Evolutionary conservation across 92 coral and sea anemone species (phyloP), one percentile per base, ranked within the genome.

Genomic region (Siderastrea siderea): DNA sequence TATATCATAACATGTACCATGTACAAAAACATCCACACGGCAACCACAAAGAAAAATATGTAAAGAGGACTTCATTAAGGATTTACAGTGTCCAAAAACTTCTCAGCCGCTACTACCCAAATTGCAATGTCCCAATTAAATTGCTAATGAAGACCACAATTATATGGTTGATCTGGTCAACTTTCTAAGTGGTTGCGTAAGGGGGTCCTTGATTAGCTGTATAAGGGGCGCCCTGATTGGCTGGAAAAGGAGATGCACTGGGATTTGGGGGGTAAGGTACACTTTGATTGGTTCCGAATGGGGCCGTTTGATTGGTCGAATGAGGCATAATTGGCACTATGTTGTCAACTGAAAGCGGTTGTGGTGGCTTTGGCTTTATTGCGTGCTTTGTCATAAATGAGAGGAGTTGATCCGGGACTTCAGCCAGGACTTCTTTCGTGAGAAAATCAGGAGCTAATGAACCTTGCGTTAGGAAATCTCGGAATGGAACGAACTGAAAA

Each of bases 401-500:
- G 47, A 93, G 84, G 5, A 95, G 85, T 74, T 95, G 98, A 8
- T 82, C 94, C 10, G 98, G 98, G 43, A 95, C 88, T 71, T 95
- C 98, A 11, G 95, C 98, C 72, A 95, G 86, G 14, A 95, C 98
- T 68, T 95, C 98, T 85, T 91, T 95, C 48, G 98, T 90, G 53
- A 95, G 98, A 70, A 87, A 80, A 71, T 93, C 96, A 44, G 85
- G 86, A 47, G 92, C 98, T 14, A 95, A 16, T 11, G 83, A 59
- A 61, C 98, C 98, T 11, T 58, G 96, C 6, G 71, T 80, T 61
- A 93, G 92, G 90, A 93, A 97, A 93, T 97, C 99, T 80, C 98
- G 99, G 86, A 97, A 97, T 54, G 99, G 99, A 51, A 97, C 99
- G 53, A 97, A 97, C 99, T 97, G 91, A 71, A 95, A 93, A 38